Conservation (phyloP, 2,113 vertebrate genomes). For the Leucoraja erinaceus region DNA sequence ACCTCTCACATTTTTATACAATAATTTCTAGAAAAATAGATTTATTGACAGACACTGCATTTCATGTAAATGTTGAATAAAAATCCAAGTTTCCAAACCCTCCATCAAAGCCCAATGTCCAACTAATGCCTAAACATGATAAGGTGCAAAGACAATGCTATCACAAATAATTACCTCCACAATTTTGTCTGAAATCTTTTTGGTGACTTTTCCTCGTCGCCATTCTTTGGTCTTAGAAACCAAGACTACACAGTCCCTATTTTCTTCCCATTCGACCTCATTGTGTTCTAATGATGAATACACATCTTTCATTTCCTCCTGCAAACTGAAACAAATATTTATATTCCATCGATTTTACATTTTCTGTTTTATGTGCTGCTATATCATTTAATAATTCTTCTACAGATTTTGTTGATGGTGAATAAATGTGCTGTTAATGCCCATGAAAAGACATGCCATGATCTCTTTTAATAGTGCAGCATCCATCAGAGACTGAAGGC, state of each 20-base stretch:
- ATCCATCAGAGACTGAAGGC: too few relatives aligned
- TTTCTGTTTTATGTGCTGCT: not conserved
- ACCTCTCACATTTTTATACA: not conserved
- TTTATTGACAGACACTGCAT: not conserved
- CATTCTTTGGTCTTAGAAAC: conserved; percentile 61
- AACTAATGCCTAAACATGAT: not conserved
- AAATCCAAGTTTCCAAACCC: not conserved
- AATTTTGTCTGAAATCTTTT: conserved; percentile 52
- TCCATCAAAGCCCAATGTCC: not conserved
- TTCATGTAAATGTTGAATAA: too few relatives aligned
- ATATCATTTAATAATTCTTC: not conserved
- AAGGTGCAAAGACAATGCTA: not conserved
- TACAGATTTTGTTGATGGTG: not conserved
- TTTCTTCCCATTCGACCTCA: conserved; percentile 60
- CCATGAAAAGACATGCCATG: too few relatives aligned
- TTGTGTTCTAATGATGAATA: conserved; percentile 57
- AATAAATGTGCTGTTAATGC: too few relatives aligned
- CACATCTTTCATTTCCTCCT: conserved; percentile 60
- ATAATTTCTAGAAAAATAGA: too few relatives aligned
- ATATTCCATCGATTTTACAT: not conserved
- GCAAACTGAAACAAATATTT: conserved; percentile 58
- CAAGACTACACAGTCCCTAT: conserved; percentile 73
- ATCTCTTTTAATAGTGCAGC: too few relatives aligned
- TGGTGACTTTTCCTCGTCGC: conserved; percentile 71
- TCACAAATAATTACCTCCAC: conserved; percentile 62